A percentile compares a stretch with the other conserved stretches of the same genome.
phyloP scores from a whole-genome alignment of 1,140 invertebrate genomes.

The Pollicipes pollicipes region DNA sequence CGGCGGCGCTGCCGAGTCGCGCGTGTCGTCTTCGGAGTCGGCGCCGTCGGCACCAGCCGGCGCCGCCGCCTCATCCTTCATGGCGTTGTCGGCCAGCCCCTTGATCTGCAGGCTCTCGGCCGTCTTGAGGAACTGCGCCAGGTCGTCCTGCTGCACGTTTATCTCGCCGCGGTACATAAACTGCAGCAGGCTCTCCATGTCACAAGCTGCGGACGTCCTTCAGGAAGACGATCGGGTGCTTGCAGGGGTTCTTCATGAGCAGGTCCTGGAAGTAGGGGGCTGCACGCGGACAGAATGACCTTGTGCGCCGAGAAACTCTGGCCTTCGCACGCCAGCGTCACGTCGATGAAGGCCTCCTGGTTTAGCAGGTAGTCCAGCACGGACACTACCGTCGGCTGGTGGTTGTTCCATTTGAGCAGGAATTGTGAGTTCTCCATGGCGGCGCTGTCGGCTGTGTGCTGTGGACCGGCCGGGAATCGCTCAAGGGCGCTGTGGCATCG shows the following conservation, averaged over 20 bases:
- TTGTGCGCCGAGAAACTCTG: constrained; percentile 81
- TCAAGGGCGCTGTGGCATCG: no score
- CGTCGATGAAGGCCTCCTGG: constrained; percentile 29
- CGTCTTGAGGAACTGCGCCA: constrained; percentile 25
- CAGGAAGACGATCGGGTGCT: constrained; percentile 63
- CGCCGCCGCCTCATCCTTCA: neutral
- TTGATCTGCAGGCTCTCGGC: constrained; percentile 27
- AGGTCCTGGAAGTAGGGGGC: constrained; percentile 86
- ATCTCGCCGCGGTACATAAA: constrained; percentile 30
- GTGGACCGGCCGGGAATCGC: no score
- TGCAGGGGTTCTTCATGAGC: constrained; percentile 74
- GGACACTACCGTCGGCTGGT: constrained; percentile 27
- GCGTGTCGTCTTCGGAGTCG: neutral
- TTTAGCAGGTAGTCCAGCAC: constrained; percentile 26
- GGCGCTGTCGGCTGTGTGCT: no score
- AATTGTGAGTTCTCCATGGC: constrained; percentile 27
- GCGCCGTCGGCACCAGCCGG: no score
- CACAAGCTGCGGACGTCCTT: constrained; percentile 24
- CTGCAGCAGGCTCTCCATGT: constrained; percentile 25
- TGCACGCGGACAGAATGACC: constrained; percentile 80
- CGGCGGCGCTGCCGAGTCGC: neutral
- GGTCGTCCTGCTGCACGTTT: constrained; percentile 26
- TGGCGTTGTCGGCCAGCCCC: constrained; percentile 24
- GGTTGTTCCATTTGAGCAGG: constrained; percentile 30
- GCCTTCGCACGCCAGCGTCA: constrained; percentile 79